phyloP scores from a whole-genome alignment of 2,113 vertebrate species.

The Amphilophus citrinellus region DNA sequence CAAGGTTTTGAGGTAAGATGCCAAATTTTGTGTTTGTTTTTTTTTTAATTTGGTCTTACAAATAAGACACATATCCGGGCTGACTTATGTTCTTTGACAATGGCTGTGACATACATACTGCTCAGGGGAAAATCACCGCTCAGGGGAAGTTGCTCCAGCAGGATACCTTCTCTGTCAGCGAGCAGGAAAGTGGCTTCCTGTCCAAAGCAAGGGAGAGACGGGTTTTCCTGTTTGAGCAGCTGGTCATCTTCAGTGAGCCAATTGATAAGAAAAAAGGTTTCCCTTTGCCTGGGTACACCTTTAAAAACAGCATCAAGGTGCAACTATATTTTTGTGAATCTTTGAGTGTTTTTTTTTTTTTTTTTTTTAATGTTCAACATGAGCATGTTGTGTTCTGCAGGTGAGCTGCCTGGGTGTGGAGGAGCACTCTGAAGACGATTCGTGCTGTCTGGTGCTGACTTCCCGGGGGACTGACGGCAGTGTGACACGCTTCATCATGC shows the following conservation, averaged over 20 bases:
- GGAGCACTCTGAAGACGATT: conserved; percentile 80
- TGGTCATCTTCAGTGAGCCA: conserved; percentile 91
- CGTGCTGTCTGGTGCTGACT: conserved; percentile 85
- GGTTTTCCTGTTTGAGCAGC: conserved; percentile 93
- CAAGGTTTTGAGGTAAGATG: conserved; percentile 89
- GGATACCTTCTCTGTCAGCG: conserved; percentile 88
- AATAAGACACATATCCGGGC: not conserved
- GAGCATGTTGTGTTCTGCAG: conserved; percentile 64
- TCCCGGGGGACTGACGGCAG: conserved; percentile 85
- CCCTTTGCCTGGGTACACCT: conserved; percentile 86
- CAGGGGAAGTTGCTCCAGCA: conserved; percentile 92
- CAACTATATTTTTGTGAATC: not conserved
- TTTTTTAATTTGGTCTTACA: not conserved
- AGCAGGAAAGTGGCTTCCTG: conserved; percentile 83
- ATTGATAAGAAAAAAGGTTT: conserved; percentile 89
- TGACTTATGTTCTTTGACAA: not conserved
- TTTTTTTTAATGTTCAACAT: not conserved
- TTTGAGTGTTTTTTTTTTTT: not conserved
- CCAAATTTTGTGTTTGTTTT: not conserved
- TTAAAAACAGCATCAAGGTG: conserved; percentile 93
- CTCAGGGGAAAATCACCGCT: conserved; percentile 89
- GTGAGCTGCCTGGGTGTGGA: conserved; percentile 91
- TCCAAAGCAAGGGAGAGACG: conserved; percentile 85
- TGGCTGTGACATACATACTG: not conserved
- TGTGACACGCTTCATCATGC: conserved; percentile 83